phyloP scores from a whole-genome alignment of 1,140 invertebrate species.

The Pygmarrhopalites habei region DNA sequence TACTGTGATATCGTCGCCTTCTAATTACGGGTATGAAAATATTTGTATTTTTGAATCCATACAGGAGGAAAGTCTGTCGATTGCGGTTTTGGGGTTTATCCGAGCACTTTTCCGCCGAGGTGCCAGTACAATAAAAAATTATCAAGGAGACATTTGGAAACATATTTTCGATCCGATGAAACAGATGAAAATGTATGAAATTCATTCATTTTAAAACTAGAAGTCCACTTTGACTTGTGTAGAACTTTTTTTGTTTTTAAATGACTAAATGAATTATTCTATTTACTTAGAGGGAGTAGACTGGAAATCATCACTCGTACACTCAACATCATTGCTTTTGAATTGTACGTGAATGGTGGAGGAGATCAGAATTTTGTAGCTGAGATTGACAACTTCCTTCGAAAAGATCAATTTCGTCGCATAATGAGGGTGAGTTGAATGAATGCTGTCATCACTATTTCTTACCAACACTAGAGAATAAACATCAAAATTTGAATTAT shows the following conservation, averaged over 20 bases:
- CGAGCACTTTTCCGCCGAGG: conserved; percentile 26
- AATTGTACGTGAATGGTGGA: conserved; percentile 15
- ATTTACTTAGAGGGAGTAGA: conserved; percentile 3
- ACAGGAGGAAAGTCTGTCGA: conserved; percentile 24
- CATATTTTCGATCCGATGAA: conserved; percentile 21
- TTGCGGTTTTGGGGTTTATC: conserved; percentile 16
- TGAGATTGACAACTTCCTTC: conserved; percentile 7
- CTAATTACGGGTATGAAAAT: no score
- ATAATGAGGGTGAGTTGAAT: background rate
- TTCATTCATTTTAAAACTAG: no score
- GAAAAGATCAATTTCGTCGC: conserved; percentile 2
- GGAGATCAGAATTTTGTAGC: conserved; percentile 11
- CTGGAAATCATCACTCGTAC: conserved; percentile 23
- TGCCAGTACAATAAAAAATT: conserved; percentile 12
- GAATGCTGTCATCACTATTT: background rate
- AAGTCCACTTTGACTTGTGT: no score
- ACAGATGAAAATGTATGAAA: background rate
- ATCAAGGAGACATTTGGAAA: conserved; percentile 13
- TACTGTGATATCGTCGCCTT: no score
- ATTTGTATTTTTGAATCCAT: background rate
- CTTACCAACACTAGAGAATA: background rate
- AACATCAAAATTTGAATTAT: no score
- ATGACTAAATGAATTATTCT: no score
- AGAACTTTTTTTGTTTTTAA: no score
- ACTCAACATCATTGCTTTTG: conserved; percentile 20